Evolutionary conservation across 1,140 invertebrate genomes (phyloP).

Genomic region (Hydropsyche tenuis): DNA sequence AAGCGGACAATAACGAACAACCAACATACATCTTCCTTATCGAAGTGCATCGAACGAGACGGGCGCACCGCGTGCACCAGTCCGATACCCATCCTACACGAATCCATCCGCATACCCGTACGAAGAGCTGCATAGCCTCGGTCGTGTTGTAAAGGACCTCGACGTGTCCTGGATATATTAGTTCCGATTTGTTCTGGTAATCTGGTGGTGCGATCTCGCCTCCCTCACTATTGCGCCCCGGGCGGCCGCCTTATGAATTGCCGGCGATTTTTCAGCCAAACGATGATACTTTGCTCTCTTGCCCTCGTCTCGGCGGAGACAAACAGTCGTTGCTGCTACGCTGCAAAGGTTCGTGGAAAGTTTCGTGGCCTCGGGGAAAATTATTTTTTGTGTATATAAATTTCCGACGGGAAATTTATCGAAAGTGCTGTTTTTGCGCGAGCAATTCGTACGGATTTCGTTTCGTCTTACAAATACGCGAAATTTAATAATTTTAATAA

Average conservation of each 20-base stretch:
- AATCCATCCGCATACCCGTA: not conserved
- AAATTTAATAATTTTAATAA: too few relatives aligned
- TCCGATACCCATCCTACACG: too few relatives aligned
- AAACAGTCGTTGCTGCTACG: conserved; percentile 15
- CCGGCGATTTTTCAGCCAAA: conserved; percentile 44
- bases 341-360: not conserved
- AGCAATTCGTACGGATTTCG: too few relatives aligned
- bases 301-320: conserved; percentile 24
- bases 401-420: too few relatives aligned
- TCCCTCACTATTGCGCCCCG: conserved; percentile 23
- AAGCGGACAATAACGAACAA: not conserved
- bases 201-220: conserved; percentile 46
- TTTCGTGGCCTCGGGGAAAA: not conserved
- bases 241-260: conserved; percentile 42
- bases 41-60: not conserved
- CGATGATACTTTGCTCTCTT: conserved; percentile 42
- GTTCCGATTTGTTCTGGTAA: conserved; percentile 49
- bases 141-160: conserved; percentile 28
- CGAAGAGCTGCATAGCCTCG: too few relatives aligned
- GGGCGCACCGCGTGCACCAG: too few relatives aligned
- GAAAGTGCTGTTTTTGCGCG: too few relatives aligned
- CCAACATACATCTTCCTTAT: conserved; percentile 14
- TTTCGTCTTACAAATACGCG: too few relatives aligned
- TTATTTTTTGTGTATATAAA: not conserved
- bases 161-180: conserved; percentile 44